These are phyloP conservation scores for Aphelocoma coerulescens DNA, from an alignment of 2,113 vertebrate species.

Conservation along the genomic window DNA sequence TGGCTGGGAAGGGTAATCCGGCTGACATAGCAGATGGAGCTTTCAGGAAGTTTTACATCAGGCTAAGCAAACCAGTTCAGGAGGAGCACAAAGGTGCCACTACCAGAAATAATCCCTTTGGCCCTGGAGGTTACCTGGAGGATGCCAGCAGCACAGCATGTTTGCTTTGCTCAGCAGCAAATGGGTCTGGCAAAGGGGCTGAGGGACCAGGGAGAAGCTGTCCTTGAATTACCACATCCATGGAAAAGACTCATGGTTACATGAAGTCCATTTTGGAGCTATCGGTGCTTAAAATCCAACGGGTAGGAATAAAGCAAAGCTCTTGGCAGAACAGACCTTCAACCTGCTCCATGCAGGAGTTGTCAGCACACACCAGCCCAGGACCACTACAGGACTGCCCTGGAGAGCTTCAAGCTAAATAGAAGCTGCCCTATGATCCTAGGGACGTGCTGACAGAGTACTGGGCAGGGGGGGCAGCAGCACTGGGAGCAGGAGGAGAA, in stretches of 20 bases:
- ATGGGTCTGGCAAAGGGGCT: neutral
- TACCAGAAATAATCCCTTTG: neutral
- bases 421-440: neutral
- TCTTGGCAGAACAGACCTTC: neutral
- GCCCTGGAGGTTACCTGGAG: neutral
- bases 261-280: neutral
- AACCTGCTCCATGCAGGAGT: fast-evolving
- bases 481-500: neutral
- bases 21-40: neutral
- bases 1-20: neutral
- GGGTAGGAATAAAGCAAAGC: neutral
- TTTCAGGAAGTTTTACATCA: neutral
- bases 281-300: neutral
- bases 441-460: neutral
- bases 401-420: neutral
- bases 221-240: neutral
- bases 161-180: neutral
- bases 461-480: neutral
- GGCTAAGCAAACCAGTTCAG: neutral
- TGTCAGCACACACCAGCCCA: neutral
- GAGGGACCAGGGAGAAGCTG: neutral
- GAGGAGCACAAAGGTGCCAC: neutral
- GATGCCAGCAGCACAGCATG: neutral
- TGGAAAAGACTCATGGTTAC: neutral
- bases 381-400: neutral